Conservation (phyloP, 2,797 vertebrate genomes). For the Emydoidea blandingii region DNA sequence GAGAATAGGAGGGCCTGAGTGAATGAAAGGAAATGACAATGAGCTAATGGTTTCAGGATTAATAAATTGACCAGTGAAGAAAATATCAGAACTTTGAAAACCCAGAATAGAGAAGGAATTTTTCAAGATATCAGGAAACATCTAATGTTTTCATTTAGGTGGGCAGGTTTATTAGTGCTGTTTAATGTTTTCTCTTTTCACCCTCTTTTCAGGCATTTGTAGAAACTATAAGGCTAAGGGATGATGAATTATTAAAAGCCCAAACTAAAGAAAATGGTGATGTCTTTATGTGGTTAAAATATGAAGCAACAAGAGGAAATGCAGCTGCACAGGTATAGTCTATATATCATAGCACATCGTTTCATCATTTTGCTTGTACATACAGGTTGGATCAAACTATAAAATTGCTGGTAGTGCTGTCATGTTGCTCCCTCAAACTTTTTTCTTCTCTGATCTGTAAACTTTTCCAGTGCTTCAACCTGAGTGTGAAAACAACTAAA, state of each 20-base stretch:
- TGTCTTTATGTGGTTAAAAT: constrained; percentile 88
- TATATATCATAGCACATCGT: neutral
- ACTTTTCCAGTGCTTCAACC: neutral
- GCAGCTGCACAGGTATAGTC: constrained; percentile 86
- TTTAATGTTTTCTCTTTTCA: neutral
- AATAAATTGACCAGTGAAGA: neutral
- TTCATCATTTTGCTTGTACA: neutral
- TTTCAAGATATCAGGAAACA: neutral
- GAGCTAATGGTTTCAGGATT: neutral
- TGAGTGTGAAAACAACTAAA: neutral
- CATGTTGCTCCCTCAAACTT: neutral
- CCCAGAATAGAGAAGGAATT: rapidly evolving
- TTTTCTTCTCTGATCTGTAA: neutral
- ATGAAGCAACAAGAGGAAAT: constrained; percentile 90
- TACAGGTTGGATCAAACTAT: rapidly evolving
- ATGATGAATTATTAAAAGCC: constrained; percentile 82
- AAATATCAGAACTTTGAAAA: neutral
- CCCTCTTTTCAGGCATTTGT: constrained; percentile 83
- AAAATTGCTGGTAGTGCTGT: neutral
- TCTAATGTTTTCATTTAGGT: neutral
- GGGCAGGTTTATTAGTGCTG: neutral
- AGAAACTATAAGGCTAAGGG: constrained; percentile 88
- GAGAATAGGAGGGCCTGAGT: neutral
- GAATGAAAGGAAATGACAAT: neutral
- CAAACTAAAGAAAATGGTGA: constrained; percentile 86